Percentiles rank a stretch among this genome's conserved stretches.
These are phyloP conservation scores for Engystomops pustulosus DNA, from an alignment of 2,113 vertebrate genomes.

Conservation along the genomic window DNA sequence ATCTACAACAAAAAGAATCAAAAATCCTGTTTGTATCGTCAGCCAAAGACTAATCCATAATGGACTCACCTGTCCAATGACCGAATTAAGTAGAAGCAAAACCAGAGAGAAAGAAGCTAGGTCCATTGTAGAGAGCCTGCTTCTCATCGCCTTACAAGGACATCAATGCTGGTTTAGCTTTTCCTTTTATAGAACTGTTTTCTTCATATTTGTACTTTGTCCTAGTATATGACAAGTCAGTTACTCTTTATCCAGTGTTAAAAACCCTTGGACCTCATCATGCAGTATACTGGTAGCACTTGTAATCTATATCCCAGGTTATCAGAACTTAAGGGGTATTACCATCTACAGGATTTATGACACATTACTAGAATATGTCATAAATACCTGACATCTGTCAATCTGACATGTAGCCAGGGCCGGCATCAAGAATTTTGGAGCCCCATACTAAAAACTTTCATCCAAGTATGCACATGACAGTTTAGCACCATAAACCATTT, in stretches of 20 bases:
- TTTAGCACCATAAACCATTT: too few relatives aligned
- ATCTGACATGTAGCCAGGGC: too few relatives aligned
- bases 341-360: too few relatives aligned
- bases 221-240: constrained; percentile 56
- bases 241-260: background rate
- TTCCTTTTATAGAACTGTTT: constrained; percentile 62
- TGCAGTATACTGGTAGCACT: background rate
- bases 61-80: constrained; percentile 71
- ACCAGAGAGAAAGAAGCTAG: constrained; percentile 47
- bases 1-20: too few relatives aligned
- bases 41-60: background rate
- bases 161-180: constrained; percentile 51
- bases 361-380: too few relatives aligned
- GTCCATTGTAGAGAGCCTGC: constrained; percentile 64
- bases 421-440: too few relatives aligned
- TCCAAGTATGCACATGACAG: too few relatives aligned
- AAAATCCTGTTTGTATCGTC: too few relatives aligned
- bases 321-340: too few relatives aligned
- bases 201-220: constrained; percentile 71
- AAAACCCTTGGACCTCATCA: constrained; percentile 28
- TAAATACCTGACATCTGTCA: too few relatives aligned
- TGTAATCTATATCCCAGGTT: background rate
- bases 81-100: constrained; percentile 63
- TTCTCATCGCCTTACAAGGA: background rate
- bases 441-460: too few relatives aligned